phyloP scores from a whole-genome alignment of 2,888 invertebrate genomes.

The Myathropa florea region DNA sequence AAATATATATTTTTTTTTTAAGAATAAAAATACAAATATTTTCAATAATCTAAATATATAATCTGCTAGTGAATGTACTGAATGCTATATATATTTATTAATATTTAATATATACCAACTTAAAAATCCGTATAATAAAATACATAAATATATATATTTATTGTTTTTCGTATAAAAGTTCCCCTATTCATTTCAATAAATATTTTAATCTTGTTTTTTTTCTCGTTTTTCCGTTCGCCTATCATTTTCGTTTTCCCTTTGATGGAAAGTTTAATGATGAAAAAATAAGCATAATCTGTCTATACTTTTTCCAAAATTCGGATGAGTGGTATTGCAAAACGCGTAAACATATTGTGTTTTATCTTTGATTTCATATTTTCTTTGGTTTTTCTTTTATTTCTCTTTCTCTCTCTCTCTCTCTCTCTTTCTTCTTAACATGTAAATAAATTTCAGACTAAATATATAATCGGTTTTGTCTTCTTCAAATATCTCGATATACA shows the following conservation, averaged over 20 bases:
- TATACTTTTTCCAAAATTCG: constrained; percentile 71
- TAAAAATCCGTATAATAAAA: constrained; percentile 35
- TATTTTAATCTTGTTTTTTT: constrained; percentile 65
- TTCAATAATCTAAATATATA: constrained; percentile 74
- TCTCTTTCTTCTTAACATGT: constrained; percentile 13
- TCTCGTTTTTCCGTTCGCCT: constrained; percentile 38
- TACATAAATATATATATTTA: constrained; percentile 60
- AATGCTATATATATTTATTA: constrained; percentile 79
- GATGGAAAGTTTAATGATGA: constrained; percentile 1
- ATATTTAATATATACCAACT: constrained; percentile 55
- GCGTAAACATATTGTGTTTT: constrained; percentile 26
- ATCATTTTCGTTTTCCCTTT: constrained; percentile 16
- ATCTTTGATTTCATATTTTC: constrained; percentile 23
- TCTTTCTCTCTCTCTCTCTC: not conserved
- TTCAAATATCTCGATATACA: constrained; percentile 58
- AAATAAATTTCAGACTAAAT: constrained; percentile 57
- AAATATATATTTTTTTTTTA: constrained; percentile 21
- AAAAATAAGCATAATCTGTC: constrained; percentile 30
- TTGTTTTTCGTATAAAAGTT: constrained; percentile 19
- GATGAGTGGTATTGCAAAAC: constrained; percentile 75
- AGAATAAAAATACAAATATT: not conserved
- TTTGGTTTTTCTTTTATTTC: constrained; percentile 12
- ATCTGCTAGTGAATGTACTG: constrained; percentile 81
- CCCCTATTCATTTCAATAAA: constrained; percentile 62
- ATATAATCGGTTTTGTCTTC: constrained; percentile 46